A percentile compares a stretch with the other conserved stretches of the same genome.
Conservation (phyloP, 2,888 invertebrate genomes). For the Sinelater perroti region DNA sequence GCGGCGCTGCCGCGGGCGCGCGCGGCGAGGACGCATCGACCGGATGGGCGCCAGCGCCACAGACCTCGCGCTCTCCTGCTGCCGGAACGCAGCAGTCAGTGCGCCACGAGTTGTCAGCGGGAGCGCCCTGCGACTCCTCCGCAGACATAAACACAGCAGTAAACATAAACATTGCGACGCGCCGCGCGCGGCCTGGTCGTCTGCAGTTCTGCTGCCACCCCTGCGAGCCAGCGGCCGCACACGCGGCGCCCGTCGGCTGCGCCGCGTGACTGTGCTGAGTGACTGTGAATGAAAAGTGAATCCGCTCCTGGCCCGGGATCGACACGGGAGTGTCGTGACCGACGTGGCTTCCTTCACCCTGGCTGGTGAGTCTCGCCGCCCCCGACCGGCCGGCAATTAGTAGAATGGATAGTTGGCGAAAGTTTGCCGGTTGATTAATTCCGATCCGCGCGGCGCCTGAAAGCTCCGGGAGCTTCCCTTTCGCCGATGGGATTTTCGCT, state of each 20-base stretch:
- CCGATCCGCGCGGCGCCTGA: no score
- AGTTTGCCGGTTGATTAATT: constrained; percentile 4
- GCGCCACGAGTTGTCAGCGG: constrained; percentile 48
- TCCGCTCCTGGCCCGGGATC: constrained; percentile 46
- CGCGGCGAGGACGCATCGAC: constrained; percentile 55
- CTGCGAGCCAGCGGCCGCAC: no score
- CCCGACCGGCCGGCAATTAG: not conserved
- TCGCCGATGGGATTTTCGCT: no score
- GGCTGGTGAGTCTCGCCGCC: constrained; percentile 52
- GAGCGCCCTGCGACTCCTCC: constrained; percentile 37
- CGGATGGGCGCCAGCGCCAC: constrained; percentile 41
- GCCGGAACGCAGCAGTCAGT: constrained; percentile 47
- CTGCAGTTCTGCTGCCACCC: no score
- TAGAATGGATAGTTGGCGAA: constrained; percentile 9
- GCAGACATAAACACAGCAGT: constrained; percentile 30
- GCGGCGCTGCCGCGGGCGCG: constrained; percentile 52
- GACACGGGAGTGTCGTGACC: constrained; percentile 50
- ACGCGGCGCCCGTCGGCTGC: no score
- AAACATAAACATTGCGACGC: constrained; percentile 37
- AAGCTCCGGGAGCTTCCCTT: no score
- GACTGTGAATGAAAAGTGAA: constrained; percentile 40
- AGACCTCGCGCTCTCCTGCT: constrained; percentile 37
- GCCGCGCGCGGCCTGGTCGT: no score
- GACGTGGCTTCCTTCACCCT: constrained; percentile 51
- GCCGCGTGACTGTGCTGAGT: constrained; percentile 40